Evolutionary conservation across 2,113 vertebrate species (phyloP).

Genomic region (Proteles cristata): DNA sequence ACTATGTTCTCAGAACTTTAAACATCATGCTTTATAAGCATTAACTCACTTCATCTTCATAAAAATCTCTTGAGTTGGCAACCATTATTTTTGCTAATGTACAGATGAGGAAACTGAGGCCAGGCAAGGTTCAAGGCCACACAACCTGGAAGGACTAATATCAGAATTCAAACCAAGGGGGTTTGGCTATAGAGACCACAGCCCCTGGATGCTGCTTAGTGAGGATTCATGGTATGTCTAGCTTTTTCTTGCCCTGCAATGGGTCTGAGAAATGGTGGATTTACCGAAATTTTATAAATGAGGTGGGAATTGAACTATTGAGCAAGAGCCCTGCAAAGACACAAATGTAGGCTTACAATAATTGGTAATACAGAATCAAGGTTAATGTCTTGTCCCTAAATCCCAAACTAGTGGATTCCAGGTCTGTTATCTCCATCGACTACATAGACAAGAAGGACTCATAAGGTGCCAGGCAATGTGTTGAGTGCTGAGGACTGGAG

Average conservation of each 20-base stretch:
- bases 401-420: background rate
- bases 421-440: background rate
- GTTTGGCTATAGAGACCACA: background rate
- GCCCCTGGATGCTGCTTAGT: background rate
- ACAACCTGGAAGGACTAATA: background rate
- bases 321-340: background rate
- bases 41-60: background rate
- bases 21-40: background rate
- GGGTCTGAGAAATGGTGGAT: background rate
- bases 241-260: background rate
- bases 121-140: background rate
- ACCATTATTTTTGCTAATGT: too few species aligned
- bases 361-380: background rate
- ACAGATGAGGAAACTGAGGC: background rate
- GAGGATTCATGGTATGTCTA: background rate
- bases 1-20: background rate
- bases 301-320: background rate
- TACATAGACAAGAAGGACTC: background rate
- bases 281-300: background rate
- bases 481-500: too few species aligned
- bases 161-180: background rate
- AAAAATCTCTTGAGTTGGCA: background rate
- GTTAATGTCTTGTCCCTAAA: too few species aligned
- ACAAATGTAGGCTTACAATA: too few species aligned
- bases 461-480: rapidly evolving